Evolutionary conservation across 2,113 vertebrate species (phyloP), one percentile per base, ranked within the genome.

Genomic region (Lophura nycthemera): DNA sequence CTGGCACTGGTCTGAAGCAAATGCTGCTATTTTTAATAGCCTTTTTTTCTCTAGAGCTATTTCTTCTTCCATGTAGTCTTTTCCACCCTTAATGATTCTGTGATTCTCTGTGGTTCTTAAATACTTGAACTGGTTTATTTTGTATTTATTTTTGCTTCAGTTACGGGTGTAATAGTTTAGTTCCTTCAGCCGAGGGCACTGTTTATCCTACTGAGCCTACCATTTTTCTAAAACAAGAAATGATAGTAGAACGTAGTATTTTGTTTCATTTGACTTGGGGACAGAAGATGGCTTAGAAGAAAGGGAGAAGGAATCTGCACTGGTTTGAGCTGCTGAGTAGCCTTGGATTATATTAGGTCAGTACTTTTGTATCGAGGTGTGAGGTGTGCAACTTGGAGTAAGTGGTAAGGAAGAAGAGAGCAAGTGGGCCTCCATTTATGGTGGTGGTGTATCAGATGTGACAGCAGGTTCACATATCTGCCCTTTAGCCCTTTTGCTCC

Each of bases 71-170:
- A 27, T 27, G 50, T 52, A 27, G 25, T 27, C 50, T 54, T 54
- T 54, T 54, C 15, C 27, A 30, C 52, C 27, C 52, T 54, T 29
- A 54, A 17, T 30, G 52, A 29, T 54, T 54, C 52, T 54, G 50
- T 52, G 24, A 52, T 27, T 27, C 75, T 80, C 48, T 50, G 27
- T 16, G 27, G 25, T 54, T 29, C 76, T 80, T 81, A 61, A 81
- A 57, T 52, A 65, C 8, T 34, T 65, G 11, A 76, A 57, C 36
- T 24, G 12, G 40, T 86, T 70, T 56, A 27, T 25, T 75, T 64
- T 48, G 17, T 56, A 38, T 56, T 67, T 89, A 20, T 84, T 91
- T 82, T 82, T 56, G 54, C 59, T 65, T 85, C 30, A 54, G 45
- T 60, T 43, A 30, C 4, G 15, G n/a, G 30, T 40, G 42, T 43